Evolutionary conservation across 2,113 vertebrate species (phyloP), one percentile per base, ranked within the genome.

Genomic region (Isichthys henryi): DNA sequence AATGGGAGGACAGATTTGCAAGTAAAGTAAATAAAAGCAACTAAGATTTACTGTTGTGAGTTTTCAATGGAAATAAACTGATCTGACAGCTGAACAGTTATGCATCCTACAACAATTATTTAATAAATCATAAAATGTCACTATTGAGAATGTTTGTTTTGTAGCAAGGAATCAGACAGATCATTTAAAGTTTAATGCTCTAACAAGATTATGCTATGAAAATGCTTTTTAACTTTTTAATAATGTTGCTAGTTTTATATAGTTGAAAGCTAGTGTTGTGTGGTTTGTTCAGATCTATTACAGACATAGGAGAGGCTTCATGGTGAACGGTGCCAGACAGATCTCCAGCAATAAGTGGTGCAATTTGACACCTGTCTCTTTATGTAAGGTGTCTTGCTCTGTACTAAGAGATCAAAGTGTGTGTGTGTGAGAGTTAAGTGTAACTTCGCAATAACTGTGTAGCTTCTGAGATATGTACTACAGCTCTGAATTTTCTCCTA

Each of bases 371-470:
- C 94, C 95, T 97, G 96, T 96, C 95, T 96, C 93, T 95, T 93
- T 95, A 94, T 97, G 97, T 97, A 97, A 97, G 96, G 95, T 96
- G 96, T 97, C 98, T 98, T 97, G 97, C 97, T 98, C 97, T 97
- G 93, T 95, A 95, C 96, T 97, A 96, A 97, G 96, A 96, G 97
- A 97, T 98, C 96, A 97, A 97, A 97, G 96, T 94, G 95, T 96
- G 94, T 97, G 88, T 17, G 39, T 88, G 50, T 87, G 86, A 6
- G 52, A 66, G 62, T n/a, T 70, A 13, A 13, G 62, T 27, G n/a
- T 70, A 80, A 80, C 31, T 43, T 17, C 1, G 35, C 74, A 43
- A 43, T 80, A 80, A 80, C 74, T 80, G 74, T 17, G 35, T 77
- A 31, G 70, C 27, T 35, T 77, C 15, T 77, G 70, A 77, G 70